phyloP scores from a whole-genome alignment of 2,888 invertebrate genomes.

The Metallyticus violacea region DNA sequence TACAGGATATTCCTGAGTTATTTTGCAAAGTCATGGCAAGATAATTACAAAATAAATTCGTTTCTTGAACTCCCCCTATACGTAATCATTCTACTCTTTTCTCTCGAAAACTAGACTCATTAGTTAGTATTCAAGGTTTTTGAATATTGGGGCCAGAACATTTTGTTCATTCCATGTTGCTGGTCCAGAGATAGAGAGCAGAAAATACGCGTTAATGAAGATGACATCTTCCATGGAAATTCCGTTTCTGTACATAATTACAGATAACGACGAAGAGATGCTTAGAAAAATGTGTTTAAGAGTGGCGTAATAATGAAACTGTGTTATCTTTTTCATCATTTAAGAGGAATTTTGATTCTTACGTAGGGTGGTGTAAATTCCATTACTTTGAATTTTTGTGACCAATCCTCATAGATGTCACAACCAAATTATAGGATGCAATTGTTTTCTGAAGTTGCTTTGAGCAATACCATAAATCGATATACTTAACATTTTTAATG shows the following conservation, averaged over 20 bases:
- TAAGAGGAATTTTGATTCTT: neutral
- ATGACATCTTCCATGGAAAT: neutral
- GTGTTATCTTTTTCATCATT: too few relatives aligned
- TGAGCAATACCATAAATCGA: too few relatives aligned
- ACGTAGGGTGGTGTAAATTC: too few relatives aligned
- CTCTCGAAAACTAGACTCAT: neutral
- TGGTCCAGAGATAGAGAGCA: neutral
- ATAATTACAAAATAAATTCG: too few relatives aligned
- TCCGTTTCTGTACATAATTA: neutral
- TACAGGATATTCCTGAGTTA: too few relatives aligned
- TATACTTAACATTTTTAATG: too few relatives aligned
- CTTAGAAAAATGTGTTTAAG: neutral
- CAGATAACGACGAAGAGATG: neutral
- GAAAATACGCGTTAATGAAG: neutral
- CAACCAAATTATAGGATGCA: too few relatives aligned
- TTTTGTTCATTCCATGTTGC: neutral
- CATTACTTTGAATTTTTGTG: too few relatives aligned
- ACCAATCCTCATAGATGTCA: too few relatives aligned
- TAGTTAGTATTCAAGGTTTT: neutral
- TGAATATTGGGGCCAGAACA: neutral
- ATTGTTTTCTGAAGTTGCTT: too few relatives aligned
- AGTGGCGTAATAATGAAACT: neutral
- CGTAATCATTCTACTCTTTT: neutral
- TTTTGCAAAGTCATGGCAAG: too few relatives aligned
- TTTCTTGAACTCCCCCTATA: too few relatives aligned